Percentiles rank a stretch among this genome's conserved stretches.
Evolutionary conservation across 64 coral and sea anemone genomes (phyloP).

Genomic region (Stichodactyla mertensii): DNA sequence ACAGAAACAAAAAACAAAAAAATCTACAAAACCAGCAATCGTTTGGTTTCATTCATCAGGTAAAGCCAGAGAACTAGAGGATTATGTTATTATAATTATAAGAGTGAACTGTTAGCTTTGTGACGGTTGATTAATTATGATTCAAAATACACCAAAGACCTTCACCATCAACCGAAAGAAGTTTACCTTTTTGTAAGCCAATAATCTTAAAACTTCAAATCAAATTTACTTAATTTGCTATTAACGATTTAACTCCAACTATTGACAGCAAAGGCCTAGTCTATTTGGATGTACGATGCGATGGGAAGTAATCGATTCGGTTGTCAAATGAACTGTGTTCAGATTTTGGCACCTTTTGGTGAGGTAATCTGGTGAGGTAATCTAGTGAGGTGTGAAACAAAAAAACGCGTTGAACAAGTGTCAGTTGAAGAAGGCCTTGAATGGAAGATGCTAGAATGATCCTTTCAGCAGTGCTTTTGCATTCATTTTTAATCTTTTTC

Average conservation of each 20-base stretch:
- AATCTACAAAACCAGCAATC: no score
- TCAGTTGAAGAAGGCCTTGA: not conserved
- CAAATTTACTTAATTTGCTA: conserved; percentile 5
- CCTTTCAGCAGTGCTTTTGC: not conserved
- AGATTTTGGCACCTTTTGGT: conserved; percentile 15
- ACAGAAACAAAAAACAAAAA: not conserved
- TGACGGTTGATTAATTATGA: not conserved
- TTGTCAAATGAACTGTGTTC: conserved; percentile 7
- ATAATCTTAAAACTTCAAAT: not conserved
- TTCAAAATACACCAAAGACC: not conserved
- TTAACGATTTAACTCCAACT: not conserved
- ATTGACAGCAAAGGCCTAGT: not conserved
- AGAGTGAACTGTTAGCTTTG: conserved; percentile 9
- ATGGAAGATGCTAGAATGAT: not conserved
- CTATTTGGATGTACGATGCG: not conserved
- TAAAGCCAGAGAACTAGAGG: not conserved
- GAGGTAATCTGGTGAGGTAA: not conserved
- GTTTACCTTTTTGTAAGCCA: not conserved
- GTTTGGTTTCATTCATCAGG: not conserved
- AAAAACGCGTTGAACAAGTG: not conserved
- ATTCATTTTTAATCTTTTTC: no score
- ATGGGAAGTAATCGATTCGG: conserved; percentile 5
- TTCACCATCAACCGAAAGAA: not conserved
- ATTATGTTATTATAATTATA: conserved; percentile 8
- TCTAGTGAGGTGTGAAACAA: not conserved